Conservation (phyloP, 2,113 vertebrate genomes). For the Oncorhynchus tshawytscha region DNA sequence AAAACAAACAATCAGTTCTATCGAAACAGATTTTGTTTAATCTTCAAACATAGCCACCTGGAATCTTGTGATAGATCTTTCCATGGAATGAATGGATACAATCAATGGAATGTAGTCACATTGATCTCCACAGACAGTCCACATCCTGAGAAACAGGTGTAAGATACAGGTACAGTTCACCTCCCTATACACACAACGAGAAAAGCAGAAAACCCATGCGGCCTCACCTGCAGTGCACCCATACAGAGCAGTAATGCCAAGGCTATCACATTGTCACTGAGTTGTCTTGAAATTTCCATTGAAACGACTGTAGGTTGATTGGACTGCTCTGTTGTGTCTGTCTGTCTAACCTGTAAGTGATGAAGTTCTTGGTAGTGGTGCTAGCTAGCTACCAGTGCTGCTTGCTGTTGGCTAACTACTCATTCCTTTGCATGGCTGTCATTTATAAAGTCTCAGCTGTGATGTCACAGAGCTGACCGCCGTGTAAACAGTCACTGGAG, state of each 20-base stretch:
- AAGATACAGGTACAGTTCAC: neutral
- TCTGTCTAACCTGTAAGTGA: constrained; percentile 22
- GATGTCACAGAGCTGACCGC: constrained; percentile 74
- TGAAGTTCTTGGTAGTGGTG: constrained; percentile 31
- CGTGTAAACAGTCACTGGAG: constrained; percentile 73
- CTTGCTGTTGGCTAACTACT: constrained; percentile 59
- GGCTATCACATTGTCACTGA: constrained; percentile 40
- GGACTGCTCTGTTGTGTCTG: constrained; percentile 60
- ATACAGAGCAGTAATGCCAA: constrained; percentile 61
- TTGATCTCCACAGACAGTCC: constrained; percentile 45
- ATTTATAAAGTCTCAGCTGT: constrained; percentile 76
- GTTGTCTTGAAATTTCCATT: constrained; percentile 58
- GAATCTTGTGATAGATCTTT: neutral
- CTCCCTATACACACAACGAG: neutral
- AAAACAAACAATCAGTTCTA: constrained; percentile 18
- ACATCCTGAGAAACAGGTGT: neutral
- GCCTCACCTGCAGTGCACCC: constrained; percentile 68
- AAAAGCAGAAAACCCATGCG: neutral
- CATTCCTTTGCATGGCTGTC: constrained; percentile 51
- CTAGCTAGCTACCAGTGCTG: constrained; percentile 42
- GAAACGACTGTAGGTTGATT: constrained; percentile 31
- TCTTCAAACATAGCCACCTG: constrained; percentile 6
- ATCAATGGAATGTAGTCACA: constrained; percentile 76
- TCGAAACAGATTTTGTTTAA: neutral
- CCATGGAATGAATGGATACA: constrained; percentile 42